phyloP scores from a whole-genome alignment of 2,797 vertebrate species.

The Champsocephalus esox region DNA sequence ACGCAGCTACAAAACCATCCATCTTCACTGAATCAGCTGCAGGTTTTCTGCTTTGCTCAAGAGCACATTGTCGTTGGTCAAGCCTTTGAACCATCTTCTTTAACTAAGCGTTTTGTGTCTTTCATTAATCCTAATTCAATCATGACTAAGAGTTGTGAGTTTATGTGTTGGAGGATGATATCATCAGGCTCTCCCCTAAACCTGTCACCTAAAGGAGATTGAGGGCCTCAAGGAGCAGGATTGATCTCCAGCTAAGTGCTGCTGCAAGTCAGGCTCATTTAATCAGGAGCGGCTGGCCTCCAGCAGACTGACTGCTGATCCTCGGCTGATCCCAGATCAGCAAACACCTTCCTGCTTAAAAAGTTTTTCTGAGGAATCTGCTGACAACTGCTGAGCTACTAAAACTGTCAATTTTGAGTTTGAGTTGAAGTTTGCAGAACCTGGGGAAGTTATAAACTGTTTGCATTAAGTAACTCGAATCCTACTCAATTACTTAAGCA shows the following conservation, averaged over 20 bases:
- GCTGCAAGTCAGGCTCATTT: conserved; percentile 54
- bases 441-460: not conserved
- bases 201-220: conserved; percentile 66
- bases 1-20: not conserved
- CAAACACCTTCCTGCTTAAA: conserved; percentile 43
- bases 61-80: not conserved
- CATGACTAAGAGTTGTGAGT: conserved; percentile 42
- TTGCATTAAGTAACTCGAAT: not conserved
- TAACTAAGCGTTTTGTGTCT: not conserved
- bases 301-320: conserved; percentile 47
- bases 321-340: conserved; percentile 54
- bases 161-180: conserved; percentile 41
- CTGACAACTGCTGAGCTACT: not conserved
- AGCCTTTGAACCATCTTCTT: not conserved
- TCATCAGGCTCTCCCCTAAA: conserved; percentile 56
- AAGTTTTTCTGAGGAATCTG: conserved; percentile 7
- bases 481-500: not conserved
- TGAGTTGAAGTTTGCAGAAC: not conserved
- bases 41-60: conserved; percentile 1
- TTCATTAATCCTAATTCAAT: conserved; percentile 40
- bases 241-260: conserved; percentile 58
- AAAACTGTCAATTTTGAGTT: not conserved
- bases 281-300: conserved; percentile 50
- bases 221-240: conserved; percentile 46
- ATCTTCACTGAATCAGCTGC: not conserved